Evolutionary conservation across 2,888 invertebrate genomes (phyloP), one percentile per base, ranked within the genome.

Genomic region (Aporophyla lueneburgensis): DNA sequence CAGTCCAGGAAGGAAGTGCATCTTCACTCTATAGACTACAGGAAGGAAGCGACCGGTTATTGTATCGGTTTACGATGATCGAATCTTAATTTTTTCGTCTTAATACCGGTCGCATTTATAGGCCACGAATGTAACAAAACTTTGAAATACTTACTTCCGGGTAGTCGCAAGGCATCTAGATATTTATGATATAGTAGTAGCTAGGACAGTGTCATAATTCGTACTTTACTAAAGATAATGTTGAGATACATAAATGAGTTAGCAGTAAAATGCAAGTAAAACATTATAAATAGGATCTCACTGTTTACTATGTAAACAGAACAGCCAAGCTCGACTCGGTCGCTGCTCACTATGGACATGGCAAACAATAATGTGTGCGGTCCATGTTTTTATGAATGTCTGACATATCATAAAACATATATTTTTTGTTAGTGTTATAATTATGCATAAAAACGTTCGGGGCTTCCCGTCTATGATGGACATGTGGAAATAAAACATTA

Each of bases 1-100:
- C 59, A 19, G 33, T 21, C 9, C 61, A 66, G 71, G 81, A 81
- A 80, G 71, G 81, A 76, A 81, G 67, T 24, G 62, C 54, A 56
- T 24, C 24, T 12, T 54, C 72, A 21, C 0, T n/a, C 43, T 24
- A 40, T 16, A 54, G n/a, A 3, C 16, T 16, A 43, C 21, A 72
- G 72, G 81, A 67, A 66, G 66, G 76, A 69, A 70, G 43, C 51
- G n/a, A 54, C 24, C 24, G 6, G 1, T 21, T 33, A 33, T 43
- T 67, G n/a, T 12, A 56, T 61, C 33, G 10, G 33, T 46, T 14
- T 51, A 76, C 69, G 59, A 53, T 56, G 33, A 33, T n/a, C 14
- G 69, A 80, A 80, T 79, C 56, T 61, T 56, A 80, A 80, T 69
- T 49, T 12, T 68, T 40, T 68, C 19, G n/a, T 43, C 46, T 21